Evolutionary conservation across 64 coral and sea anemone species (phyloP).

Genomic region (Exaiptasia diaphana): DNA sequence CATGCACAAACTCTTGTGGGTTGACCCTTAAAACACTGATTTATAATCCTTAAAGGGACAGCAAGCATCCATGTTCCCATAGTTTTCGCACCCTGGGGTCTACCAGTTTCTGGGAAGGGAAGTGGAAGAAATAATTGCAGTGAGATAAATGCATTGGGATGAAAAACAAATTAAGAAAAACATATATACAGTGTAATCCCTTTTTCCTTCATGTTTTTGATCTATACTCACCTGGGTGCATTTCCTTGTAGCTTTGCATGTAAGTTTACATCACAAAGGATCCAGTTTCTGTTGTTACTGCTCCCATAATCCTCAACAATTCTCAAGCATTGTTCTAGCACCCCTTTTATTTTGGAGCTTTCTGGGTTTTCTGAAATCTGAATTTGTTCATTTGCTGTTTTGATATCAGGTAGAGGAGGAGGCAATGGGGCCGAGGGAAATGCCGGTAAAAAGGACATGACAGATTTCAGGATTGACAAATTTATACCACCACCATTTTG

Average conservation of each 20-base stretch:
- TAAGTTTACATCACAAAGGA: constrained; percentile 41
- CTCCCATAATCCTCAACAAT: not conserved
- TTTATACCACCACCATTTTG: not conserved
- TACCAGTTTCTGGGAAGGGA: no score
- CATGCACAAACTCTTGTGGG: no score
- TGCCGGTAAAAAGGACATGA: not conserved
- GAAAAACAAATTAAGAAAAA: no score
- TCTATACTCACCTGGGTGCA: constrained; percentile 36
- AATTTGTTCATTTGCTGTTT: not conserved
- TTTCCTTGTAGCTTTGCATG: constrained; percentile 59
- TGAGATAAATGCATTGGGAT: no score
- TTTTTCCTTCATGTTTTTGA: no score
- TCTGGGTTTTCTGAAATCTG: not conserved
- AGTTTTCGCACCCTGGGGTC: no score
- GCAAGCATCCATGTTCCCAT: no score
- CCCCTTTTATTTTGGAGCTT: constrained; percentile 5
- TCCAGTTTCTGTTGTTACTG: constrained; percentile 9
- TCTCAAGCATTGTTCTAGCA: not conserved
- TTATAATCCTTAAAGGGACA: no score
- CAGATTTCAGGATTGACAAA: not conserved
- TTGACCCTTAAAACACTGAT: no score
- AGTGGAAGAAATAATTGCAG: no score
- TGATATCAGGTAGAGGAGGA: not conserved
- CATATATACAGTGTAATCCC: no score
- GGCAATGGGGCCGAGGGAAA: not conserved